phyloP scores from a whole-genome alignment of 2,113 vertebrate genomes.

The Centropus bengalensis region DNA sequence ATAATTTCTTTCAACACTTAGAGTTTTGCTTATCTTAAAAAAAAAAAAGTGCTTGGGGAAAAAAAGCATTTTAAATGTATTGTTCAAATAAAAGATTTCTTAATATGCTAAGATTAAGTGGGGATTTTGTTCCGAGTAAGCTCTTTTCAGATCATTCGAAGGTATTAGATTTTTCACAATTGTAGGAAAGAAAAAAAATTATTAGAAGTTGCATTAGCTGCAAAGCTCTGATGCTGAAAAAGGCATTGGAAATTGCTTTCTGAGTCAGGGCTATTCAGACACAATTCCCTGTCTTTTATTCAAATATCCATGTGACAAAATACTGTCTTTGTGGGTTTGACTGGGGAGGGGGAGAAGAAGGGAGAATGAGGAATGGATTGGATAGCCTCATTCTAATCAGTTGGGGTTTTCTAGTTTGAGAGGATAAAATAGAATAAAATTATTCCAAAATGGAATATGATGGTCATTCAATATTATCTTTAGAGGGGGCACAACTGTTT shows the following conservation, averaged over 20 bases:
- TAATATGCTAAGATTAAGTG: constrained; percentile 35
- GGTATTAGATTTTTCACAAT: constrained; percentile 56
- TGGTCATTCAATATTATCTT: background rate
- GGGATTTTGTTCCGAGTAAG: constrained; percentile 51
- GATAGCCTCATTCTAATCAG: background rate
- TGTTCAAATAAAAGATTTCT: constrained; percentile 34
- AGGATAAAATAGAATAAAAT: constrained; percentile 25
- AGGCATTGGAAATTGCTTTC: constrained; percentile 42
- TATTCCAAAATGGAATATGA: background rate
- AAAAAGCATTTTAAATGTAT: constrained; percentile 30
- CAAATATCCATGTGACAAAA: constrained; percentile 29
- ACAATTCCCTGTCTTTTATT: constrained; percentile 24
- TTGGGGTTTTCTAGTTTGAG: background rate
- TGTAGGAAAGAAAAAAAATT: constrained; percentile 34
- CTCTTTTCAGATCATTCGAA: constrained; percentile 58
- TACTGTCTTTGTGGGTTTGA: background rate
- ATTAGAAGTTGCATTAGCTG: constrained; percentile 38
- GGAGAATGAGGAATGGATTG: constrained; percentile 1
- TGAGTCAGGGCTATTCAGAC: constrained; percentile 21
- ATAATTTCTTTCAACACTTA: background rate
- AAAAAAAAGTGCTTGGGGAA: background rate
- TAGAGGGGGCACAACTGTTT: background rate
- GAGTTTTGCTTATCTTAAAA: background rate
- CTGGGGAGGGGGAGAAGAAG: background rate
- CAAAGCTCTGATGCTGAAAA: constrained; percentile 27